Conservation (phyloP, 2,113 vertebrate species). For the Terrapene triunguis region DNA sequence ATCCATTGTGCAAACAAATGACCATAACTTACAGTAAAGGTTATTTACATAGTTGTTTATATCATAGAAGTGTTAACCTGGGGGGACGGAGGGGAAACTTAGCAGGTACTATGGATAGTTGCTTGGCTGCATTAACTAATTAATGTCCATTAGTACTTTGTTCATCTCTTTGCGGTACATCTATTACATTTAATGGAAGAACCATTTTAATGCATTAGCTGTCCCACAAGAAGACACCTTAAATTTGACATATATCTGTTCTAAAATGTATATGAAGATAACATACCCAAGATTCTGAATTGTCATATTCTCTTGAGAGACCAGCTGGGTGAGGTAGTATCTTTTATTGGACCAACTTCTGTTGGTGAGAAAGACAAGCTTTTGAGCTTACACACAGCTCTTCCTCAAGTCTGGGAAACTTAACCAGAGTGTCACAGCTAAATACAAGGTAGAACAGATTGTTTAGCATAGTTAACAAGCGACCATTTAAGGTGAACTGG, state of each 20-base stretch:
- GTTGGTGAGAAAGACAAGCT: background rate
- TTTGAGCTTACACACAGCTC: background rate
- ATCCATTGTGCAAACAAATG: background rate
- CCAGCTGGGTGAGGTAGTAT: background rate
- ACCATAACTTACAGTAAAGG: background rate
- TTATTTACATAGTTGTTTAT: background rate
- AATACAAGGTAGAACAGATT: background rate
- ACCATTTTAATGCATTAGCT: background rate
- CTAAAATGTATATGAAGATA: background rate
- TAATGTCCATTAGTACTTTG: background rate
- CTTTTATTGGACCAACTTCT: background rate
- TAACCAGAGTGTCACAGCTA: background rate
- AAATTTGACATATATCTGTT: background rate
- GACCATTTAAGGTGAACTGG: background rate
- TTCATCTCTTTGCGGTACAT: background rate
- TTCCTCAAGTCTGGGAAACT: background rate
- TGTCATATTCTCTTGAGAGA: background rate
- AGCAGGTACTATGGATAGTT: background rate
- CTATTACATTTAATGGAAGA: background rate
- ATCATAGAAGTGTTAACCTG: background rate
- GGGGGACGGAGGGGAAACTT: background rate
- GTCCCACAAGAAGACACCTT: background rate
- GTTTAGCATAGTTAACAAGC: background rate
- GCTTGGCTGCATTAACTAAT: background rate
- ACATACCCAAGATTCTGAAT: background rate